phyloP scores from a whole-genome alignment of 2,888 invertebrate species.

The Drosophila conformis region DNA sequence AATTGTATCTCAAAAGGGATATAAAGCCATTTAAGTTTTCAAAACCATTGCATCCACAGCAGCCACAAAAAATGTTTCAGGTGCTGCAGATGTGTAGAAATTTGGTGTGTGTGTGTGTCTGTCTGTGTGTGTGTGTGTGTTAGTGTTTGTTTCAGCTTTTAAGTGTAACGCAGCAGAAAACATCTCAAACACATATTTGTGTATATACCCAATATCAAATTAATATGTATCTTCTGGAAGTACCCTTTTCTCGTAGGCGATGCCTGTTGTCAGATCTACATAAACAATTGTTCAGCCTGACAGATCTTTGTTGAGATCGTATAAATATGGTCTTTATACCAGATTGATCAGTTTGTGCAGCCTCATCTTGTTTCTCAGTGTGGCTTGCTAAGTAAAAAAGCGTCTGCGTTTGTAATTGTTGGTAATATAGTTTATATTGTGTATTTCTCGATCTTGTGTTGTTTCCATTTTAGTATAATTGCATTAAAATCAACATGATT shows the following conservation, averaged over 20 bases:
- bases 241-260: neutral
- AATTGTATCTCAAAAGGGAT: conserved; percentile 80
- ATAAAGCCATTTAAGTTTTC: conserved; percentile 78
- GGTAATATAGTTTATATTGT: conserved; percentile 49
- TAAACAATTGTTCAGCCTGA: conserved; percentile 4
- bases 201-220: conserved; percentile 3
- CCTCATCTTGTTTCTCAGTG: neutral
- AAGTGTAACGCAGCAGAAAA: conserved; percentile 19
- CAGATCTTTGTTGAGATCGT: conserved; percentile 12
- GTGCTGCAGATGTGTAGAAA: conserved; percentile 42
- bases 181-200: conserved; percentile 7
- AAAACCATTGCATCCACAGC: conserved; percentile 62
- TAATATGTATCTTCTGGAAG: conserved; percentile 34
- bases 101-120: conserved; percentile 9
- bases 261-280: neutral
- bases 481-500: conserved; percentile 70
- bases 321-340: neutral
- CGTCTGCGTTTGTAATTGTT: conserved; percentile 43
- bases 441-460: conserved; percentile 73
- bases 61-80: conserved; percentile 20
- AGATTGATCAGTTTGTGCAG: neutral
- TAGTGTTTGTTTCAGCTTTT: neutral
- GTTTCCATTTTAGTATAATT: conserved; percentile 73
- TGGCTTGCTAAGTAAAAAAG: conserved; percentile 24
- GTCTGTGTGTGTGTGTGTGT: too few species aligned